Conservation (phyloP, 2,113 vertebrate species). For the Entomyzon cyanotis region DNA sequence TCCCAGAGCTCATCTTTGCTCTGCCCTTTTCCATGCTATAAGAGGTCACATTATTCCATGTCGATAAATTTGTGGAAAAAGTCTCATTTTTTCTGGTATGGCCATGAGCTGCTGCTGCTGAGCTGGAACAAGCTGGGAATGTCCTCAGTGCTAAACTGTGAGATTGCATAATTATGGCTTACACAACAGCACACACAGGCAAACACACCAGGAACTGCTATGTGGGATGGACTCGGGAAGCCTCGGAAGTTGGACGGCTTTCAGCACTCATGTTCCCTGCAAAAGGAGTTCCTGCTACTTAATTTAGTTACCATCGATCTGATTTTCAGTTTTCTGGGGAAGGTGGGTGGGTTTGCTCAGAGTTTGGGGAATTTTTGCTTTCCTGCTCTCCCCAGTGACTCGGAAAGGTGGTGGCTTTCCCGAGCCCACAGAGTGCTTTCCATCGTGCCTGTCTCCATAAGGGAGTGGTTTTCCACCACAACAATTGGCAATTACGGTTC, state of each 20-base stretch:
- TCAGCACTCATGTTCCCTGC: neutral
- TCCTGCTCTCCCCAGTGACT: neutral
- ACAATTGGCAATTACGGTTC: neutral
- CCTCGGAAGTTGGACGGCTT: neutral
- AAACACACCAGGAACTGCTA: neutral
- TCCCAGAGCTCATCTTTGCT: neutral
- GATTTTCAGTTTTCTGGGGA: neutral
- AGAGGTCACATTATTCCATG: neutral
- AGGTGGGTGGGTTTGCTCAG: neutral
- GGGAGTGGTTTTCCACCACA: neutral
- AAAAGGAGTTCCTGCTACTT: neutral
- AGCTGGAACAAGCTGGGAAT: neutral
- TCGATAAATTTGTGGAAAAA: neutral
- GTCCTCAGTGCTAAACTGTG: neutral
- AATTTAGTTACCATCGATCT: neutral
- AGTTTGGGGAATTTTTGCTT: neutral
- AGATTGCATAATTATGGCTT: neutral
- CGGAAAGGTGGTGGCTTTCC: neutral
- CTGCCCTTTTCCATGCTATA: neutral
- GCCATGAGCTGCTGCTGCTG: neutral
- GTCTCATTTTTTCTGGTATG: neutral
- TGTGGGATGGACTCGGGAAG: neutral
- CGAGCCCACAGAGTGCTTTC: neutral
- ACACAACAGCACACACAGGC: neutral
- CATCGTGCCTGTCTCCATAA: rapidly evolving